Base-by-base conservation (phyloP, 2,888 invertebrate genomes). In the Scaptomyza flava region DNA sequence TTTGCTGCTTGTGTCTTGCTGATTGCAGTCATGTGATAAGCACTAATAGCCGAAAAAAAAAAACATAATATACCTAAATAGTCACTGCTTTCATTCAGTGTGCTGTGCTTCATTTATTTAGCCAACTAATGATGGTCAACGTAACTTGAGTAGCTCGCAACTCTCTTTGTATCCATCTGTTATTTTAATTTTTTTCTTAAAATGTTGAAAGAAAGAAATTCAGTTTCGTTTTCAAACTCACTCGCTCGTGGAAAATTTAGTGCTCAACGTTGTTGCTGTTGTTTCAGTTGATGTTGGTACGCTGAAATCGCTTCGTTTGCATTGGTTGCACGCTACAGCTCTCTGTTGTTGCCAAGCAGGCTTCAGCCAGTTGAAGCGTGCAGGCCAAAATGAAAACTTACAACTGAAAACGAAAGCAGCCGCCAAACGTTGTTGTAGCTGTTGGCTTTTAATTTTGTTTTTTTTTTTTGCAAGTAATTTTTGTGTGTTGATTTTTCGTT, bases 221-320 rank as follows among this genome's bases (percentile, higher is more conserved):
- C 86, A 64, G 80, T 85, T 85, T 85, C 88, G 72, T 87, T 89
- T 89, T 79, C 87, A 75, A 72, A 75, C 67, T 72, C 89, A 89
- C 64, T 88, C 80, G 82, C 56, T 89, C 71, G 87, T 86, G 86
- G 86, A 89, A 84, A 84, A 84, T 84, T 88, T 89, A 84, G 87
- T 89, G 79, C 86, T 77, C 67, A 67, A 52, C 54, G n/a, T 38
- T 66, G 34, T 27, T 58, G 59, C 9, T 57, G 57, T 14, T 63
- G 43, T 36, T 36, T 31, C 0, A 27, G 62, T 20, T 62, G 30
- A 12, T 70, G 42, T 69, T 54, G 76, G 70, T 68, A 59, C 48
- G 63, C 50, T 79, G 50, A 81, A 81, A 81, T 81, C 87, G 81
- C 79, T 87, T 68, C 85, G 79, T 74, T 87, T 82, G 83, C 76